Conservation (phyloP, 2,888 invertebrate species). For the Autographa gamma region DNA sequence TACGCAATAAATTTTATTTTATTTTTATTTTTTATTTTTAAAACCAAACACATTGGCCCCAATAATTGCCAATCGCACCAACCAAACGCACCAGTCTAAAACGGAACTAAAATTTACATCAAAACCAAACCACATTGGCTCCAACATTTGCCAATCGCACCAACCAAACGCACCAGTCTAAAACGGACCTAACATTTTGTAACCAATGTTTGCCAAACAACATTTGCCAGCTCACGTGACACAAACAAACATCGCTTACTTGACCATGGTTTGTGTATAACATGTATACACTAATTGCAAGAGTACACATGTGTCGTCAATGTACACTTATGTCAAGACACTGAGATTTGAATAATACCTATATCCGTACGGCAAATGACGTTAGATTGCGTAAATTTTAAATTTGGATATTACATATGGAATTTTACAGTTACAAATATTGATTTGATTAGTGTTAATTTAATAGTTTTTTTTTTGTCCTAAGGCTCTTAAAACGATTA, state of each 20-base stretch:
- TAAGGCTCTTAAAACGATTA: no score
- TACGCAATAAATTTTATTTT: no score
- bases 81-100: neutral
- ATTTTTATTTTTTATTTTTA: no score
- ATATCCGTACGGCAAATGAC: neutral
- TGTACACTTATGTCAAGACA: conserved; percentile 5
- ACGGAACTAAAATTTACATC: neutral
- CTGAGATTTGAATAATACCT: conserved; percentile 16
- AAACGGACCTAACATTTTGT: conserved; percentile 15
- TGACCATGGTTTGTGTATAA: conserved; percentile 44
- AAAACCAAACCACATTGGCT: no score
- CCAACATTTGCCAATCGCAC: neutral
- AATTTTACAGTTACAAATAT: neutral
- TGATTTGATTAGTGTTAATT: neutral
- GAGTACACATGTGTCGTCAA: conserved; percentile 12
- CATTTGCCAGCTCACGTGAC: conserved; percentile 40
- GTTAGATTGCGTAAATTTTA: neutral
- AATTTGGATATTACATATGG: neutral
- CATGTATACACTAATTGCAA: conserved; percentile 16
- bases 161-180: neutral
- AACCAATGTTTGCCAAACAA: conserved; percentile 37
- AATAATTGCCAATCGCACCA: neutral
- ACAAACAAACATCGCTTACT: conserved; percentile 35
- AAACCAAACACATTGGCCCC: no score
- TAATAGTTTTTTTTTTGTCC: no score